phyloP scores from a whole-genome alignment of 2,797 vertebrate species.

The Neostethus bicornis region DNA sequence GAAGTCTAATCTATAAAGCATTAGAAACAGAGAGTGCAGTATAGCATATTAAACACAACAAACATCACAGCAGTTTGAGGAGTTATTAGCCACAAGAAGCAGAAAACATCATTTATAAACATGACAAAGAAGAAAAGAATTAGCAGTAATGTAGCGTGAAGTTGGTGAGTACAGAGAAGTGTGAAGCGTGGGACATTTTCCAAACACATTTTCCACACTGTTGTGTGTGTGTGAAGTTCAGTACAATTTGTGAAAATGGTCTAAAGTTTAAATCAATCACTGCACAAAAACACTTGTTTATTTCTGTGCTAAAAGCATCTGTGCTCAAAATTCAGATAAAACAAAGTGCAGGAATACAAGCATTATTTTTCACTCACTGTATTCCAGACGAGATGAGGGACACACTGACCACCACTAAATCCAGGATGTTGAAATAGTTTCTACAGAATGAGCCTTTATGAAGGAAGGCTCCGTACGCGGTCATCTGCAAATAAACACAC shows the following conservation, averaged over 20 bases:
- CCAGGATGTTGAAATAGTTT: slow-evolving; percentile 99
- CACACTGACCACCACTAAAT: slow-evolving; percentile 98
- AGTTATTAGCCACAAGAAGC: slow-evolving; percentile 56
- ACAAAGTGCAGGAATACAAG: slow-evolving; percentile 19
- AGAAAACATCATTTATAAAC: slow-evolving; percentile 54
- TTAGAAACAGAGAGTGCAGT: slow-evolving; percentile 75
- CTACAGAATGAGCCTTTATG: slow-evolving; percentile 99
- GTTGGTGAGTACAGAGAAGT: slow-evolving; percentile 43
- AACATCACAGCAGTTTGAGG: slow-evolving; percentile 56
- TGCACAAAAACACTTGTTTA: slow-evolving; percentile 16
- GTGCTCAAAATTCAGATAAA: slow-evolving; percentile 1
- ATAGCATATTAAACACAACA: slow-evolving; percentile 72
- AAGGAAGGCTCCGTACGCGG: slow-evolving; percentile 96
- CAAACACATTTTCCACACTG: slow-evolving; percentile 31
- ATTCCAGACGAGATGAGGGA: slow-evolving; percentile 99
- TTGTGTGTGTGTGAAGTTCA: slow-evolving; percentile 17
- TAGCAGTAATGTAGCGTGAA: slow-evolving; percentile 55
- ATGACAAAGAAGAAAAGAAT: slow-evolving; percentile 47
- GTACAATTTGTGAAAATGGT: slow-evolving; percentile 18
- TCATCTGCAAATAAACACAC: slow-evolving; percentile 85
- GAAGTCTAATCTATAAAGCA: slow-evolving; percentile 77
- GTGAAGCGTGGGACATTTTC: slow-evolving; percentile 46
- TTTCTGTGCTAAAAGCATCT: not conserved
- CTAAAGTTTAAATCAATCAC: slow-evolving; percentile 6
- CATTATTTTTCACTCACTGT: slow-evolving; percentile 86